Evolutionary conservation across 2,888 invertebrate species (phyloP).

Genomic region (Helleia helle): DNA sequence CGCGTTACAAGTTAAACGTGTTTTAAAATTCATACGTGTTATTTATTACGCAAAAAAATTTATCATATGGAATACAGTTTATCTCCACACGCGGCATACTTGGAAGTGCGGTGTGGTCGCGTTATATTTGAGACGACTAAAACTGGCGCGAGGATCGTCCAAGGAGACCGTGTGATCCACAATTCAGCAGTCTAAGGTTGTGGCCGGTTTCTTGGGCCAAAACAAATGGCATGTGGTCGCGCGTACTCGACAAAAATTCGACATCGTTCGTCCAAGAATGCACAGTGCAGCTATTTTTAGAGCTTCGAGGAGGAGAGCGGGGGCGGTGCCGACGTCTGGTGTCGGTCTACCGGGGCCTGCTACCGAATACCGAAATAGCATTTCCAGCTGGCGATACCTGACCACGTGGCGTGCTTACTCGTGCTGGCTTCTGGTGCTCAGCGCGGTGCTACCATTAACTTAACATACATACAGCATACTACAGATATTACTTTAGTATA

Average conservation of each 20-base stretch:
- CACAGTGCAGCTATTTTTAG: constrained; percentile 70
- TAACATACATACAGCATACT: no score
- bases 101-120: neutral
- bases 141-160: constrained; percentile 14
- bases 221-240: constrained; percentile 70
- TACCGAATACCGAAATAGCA: constrained; percentile 73
- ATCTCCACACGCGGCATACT: constrained; percentile 1
- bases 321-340: constrained; percentile 72
- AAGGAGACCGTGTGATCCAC: constrained; percentile 18
- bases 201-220: constrained; percentile 43
- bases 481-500: no score
- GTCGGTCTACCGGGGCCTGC: constrained; percentile 77
- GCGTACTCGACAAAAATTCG: constrained; percentile 75
- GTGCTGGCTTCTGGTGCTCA: constrained; percentile 12
- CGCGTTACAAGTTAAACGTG: constrained; percentile 5
- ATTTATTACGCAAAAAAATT: constrained; percentile 6
- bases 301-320: constrained; percentile 68
- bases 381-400: constrained; percentile 70
- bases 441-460: neutral
- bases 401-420: constrained; percentile 54
- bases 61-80: neutral
- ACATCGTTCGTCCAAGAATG: constrained; percentile 74
- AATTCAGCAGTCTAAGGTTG: constrained; percentile 28
- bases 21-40: constrained; percentile 4
- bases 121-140: neutral